Conservation (phyloP, 2,113 vertebrate species). For the Myanophis thanlyinensis region DNA sequence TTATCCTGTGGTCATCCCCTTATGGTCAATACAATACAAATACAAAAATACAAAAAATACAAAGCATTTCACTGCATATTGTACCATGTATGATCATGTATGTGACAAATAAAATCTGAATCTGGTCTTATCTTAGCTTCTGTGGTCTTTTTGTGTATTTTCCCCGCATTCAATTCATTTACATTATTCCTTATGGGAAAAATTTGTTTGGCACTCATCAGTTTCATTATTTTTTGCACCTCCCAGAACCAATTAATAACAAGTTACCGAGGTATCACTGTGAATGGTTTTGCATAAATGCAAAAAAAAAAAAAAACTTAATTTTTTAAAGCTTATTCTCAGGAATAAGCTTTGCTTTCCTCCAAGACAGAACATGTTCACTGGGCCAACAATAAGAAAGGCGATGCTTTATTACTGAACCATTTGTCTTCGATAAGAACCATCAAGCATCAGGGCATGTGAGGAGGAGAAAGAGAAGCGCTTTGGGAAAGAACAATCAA, state of each 20-base stretch:
- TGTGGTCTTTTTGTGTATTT: too few relatives aligned
- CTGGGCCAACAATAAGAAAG: neutral
- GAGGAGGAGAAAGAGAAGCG: neutral
- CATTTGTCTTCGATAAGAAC: neutral
- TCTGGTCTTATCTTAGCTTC: too few relatives aligned
- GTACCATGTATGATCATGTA: too few relatives aligned
- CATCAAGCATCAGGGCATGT: neutral
- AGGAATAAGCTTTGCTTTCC: neutral
- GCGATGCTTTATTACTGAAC: neutral
- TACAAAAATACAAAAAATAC: too few relatives aligned
- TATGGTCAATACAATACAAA: too few relatives aligned
- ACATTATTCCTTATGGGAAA: too few relatives aligned
- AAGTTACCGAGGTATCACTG: neutral
- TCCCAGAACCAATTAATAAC: neutral
- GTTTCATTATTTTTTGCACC: too few relatives aligned
- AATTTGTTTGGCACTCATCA: too few relatives aligned
- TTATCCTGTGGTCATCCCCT: too few relatives aligned
- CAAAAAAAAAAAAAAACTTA: neutral
- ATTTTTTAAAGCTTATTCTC: neutral
- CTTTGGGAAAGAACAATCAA: neutral
- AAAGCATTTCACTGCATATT: too few relatives aligned
- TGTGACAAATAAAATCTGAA: too few relatives aligned
- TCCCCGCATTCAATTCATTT: too few relatives aligned
- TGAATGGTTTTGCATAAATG: neutral
- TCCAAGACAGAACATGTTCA: neutral